Evolutionary conservation across 2,797 vertebrate genomes (phyloP).

Genomic region (Enteromius paludinosus): DNA sequence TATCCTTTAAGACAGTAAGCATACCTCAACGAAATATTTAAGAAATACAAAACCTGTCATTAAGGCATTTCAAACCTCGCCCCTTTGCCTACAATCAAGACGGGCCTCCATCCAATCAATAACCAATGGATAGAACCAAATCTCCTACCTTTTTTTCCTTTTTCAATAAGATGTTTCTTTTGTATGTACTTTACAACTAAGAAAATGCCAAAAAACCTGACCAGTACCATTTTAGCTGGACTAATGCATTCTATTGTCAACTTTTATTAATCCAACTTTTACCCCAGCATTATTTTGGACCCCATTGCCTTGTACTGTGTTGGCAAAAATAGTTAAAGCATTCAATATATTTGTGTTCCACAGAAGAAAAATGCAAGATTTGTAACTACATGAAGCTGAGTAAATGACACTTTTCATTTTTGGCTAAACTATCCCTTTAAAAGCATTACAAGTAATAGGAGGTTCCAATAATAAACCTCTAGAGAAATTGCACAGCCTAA

Average conservation of each 20-base stretch:
- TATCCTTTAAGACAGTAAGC: too few species aligned
- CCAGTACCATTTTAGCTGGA: neutral
- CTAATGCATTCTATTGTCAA: neutral
- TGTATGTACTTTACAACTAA: too few species aligned
- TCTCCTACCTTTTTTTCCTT: too few species aligned
- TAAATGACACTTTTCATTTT: neutral
- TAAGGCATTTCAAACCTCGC: neutral
- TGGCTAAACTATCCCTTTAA: neutral
- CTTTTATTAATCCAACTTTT: neutral
- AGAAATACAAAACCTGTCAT: too few species aligned
- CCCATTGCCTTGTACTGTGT: neutral
- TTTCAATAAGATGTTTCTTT: too few species aligned
- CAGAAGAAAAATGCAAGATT: neutral
- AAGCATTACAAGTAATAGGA: neutral
- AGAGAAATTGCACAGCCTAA: neutral
- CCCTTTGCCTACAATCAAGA: neutral
- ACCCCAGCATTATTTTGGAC: neutral
- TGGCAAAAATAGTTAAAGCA: neutral
- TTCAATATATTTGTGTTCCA: neutral
- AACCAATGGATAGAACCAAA: too few species aligned
- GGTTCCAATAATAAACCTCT: neutral
- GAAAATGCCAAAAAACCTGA: neutral
- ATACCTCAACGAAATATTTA: too few species aligned
- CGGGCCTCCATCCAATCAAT: neutral
- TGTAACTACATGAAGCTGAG: neutral